A percentile compares a stretch with the other conserved stretches of the same genome.
Evolutionary conservation across 2,113 vertebrate species (phyloP).

Genomic region (Catharus bicknelli): DNA sequence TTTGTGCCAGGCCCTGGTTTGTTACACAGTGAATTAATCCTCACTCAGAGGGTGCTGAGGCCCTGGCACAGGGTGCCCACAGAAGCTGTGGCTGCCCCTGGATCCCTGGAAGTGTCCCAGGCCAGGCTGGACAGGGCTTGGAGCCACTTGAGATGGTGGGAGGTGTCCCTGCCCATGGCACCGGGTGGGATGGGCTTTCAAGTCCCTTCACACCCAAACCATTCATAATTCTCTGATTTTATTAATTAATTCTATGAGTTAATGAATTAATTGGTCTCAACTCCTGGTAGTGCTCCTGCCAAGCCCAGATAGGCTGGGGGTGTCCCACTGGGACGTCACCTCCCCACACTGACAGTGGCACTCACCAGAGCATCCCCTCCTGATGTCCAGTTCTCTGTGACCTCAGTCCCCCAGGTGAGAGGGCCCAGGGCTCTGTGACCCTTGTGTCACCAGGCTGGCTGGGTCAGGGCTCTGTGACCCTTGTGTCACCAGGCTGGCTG

Average conservation of each 20-base stretch:
- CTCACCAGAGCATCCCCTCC: not conserved
- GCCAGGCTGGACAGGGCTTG: rapidly evolving
- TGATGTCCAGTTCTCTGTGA: rapidly evolving
- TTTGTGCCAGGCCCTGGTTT: not conserved
- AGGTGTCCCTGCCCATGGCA: not conserved
- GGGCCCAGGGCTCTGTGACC: not conserved
- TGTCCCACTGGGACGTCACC: rapidly evolving
- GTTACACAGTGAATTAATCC: not conserved
- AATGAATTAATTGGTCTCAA: not conserved
- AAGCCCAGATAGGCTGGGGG: rapidly evolving
- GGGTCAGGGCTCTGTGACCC: not conserved
- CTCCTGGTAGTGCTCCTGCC: not conserved
- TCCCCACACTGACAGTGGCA: not conserved
- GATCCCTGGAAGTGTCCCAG: not conserved
- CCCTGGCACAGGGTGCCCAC: not conserved
- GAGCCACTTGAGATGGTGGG: rapidly evolving
- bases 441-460: rapidly evolving
- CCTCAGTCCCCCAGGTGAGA: not conserved
- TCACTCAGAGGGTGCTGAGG: rapidly evolving
- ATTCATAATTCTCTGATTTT: not conserved
- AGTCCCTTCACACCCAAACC: not conserved
- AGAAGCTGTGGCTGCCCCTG: not conserved
- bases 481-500: rapidly evolving
- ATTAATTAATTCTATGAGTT: not conserved
- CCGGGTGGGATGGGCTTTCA: not conserved